Evolutionary conservation across 2,888 invertebrate species (phyloP).

Genomic region (Cinara cedri): DNA sequence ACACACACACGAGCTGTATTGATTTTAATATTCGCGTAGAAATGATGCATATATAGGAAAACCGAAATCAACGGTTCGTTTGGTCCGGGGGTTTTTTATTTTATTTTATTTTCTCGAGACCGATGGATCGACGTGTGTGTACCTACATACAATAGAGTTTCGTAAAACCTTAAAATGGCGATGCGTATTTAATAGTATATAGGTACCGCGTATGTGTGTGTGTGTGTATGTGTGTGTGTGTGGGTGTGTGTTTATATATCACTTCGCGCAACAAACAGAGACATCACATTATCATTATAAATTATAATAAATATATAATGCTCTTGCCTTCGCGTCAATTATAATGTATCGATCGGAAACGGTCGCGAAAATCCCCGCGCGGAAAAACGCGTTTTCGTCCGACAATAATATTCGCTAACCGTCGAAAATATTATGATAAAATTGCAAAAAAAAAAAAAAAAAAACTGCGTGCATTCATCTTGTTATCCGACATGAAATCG

Average conservation of each 20-base stretch:
- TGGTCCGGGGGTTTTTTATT: not conserved
- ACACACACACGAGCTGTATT: conserved; percentile 8
- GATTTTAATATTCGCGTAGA: conserved; percentile 40
- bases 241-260: not conserved
- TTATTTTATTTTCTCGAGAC: not conserved
- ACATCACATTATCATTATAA: not conserved
- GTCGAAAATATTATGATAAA: too few relatives aligned
- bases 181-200: too few relatives aligned
- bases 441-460: too few relatives aligned
- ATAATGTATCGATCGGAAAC: conserved; percentile 26
- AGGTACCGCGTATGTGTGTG: not conserved
- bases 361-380: not conserved
- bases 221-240: not conserved
- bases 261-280: too few relatives aligned
- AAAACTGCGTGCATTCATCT: too few relatives aligned
- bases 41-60: not conserved
- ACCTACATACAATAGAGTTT: not conserved
- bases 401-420: too few relatives aligned
- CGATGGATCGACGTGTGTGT: not conserved
- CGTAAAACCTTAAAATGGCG: not conserved
- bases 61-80: conserved; percentile 36
- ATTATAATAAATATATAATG: not conserved
- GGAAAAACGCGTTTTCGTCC: not conserved
- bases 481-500: too few relatives aligned
- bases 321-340: not conserved